phyloP scores from a whole-genome alignment of 2,797 vertebrate species.

The Siniperca scherzeri region DNA sequence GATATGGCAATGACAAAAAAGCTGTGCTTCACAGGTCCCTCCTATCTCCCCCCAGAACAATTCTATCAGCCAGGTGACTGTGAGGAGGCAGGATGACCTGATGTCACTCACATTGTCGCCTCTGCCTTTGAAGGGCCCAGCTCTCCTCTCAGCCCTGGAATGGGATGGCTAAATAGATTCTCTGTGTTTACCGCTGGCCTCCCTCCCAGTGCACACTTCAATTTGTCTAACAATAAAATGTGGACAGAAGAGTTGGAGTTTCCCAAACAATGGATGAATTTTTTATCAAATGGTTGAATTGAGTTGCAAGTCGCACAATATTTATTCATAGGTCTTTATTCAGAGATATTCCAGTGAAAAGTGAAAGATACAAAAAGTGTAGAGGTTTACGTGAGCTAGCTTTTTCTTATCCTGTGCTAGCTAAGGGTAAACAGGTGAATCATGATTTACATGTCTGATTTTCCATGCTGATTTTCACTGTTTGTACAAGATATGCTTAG shows the following conservation, averaged over 20 bases:
- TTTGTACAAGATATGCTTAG: neutral
- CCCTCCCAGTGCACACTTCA: constrained; percentile 92
- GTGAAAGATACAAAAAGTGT: constrained; percentile 82
- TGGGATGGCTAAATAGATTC: constrained; percentile 97
- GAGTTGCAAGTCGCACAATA: constrained; percentile 88
- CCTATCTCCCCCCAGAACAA: constrained; percentile 94
- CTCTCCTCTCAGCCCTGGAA: constrained; percentile 92
- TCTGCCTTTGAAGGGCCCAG: constrained; percentile 94
- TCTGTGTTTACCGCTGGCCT: constrained; percentile 91
- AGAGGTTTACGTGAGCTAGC: constrained; percentile 13
- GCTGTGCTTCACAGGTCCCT: constrained; percentile 91
- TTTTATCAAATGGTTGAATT: constrained; percentile 96
- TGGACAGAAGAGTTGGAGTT: constrained; percentile 90
- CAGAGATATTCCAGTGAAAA: constrained; percentile 80
- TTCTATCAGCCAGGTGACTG: constrained; percentile 98
- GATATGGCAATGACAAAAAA: constrained; percentile 98
- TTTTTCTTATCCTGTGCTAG: constrained; percentile 13
- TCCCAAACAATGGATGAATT: constrained; percentile 94
- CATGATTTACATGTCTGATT: constrained; percentile 10
- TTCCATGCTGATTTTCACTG: neutral
- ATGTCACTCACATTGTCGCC: constrained; percentile 98
- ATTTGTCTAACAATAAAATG: constrained; percentile 97
- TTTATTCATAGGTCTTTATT: constrained; percentile 87
- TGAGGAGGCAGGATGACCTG: constrained; percentile 94
- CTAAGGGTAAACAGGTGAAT: constrained; percentile 13